A percentile compares a stretch with the other conserved stretches of the same genome.
Evolutionary conservation across 2,113 vertebrate species (phyloP).

Genomic region (Mandrillus leucophaeus): DNA sequence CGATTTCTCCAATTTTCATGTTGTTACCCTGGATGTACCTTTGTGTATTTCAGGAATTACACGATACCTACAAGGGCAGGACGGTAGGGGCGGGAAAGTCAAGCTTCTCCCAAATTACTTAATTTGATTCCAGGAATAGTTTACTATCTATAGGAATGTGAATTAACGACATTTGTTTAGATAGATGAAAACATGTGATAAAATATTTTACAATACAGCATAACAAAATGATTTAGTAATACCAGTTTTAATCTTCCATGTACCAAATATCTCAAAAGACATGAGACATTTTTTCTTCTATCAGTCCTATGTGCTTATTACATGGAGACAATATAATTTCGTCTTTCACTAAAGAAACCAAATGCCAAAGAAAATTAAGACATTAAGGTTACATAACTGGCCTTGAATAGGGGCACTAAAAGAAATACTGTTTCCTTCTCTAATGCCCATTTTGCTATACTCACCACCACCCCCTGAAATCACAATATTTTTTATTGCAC

Average conservation of each 20-base stretch:
- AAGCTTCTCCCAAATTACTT: conserved; percentile 11
- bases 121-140: conserved; percentile 9
- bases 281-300: background rate
- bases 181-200: background rate
- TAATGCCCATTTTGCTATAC: background rate
- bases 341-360: conserved; percentile 1
- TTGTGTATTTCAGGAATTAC: conserved; percentile 27
- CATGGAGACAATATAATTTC: background rate
- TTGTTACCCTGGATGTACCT: background rate
- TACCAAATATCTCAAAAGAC: conserved; percentile 27
- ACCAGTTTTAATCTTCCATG: background rate
- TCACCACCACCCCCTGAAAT: background rate
- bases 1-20: background rate
- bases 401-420: background rate
- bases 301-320: background rate
- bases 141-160: conserved; percentile 2
- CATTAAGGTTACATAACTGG: background rate
- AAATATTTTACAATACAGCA: background rate
- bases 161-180: conserved; percentile 7
- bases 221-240: conserved; percentile 46
- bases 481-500: background rate
- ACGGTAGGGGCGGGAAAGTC: background rate
- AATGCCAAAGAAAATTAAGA: conserved; percentile 36
- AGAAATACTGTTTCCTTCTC: background rate
- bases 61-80: background rate